These are phyloP conservation scores for Hafferia zeledoni DNA, from an alignment of 2,797 vertebrate species.

Conservation along the genomic window DNA sequence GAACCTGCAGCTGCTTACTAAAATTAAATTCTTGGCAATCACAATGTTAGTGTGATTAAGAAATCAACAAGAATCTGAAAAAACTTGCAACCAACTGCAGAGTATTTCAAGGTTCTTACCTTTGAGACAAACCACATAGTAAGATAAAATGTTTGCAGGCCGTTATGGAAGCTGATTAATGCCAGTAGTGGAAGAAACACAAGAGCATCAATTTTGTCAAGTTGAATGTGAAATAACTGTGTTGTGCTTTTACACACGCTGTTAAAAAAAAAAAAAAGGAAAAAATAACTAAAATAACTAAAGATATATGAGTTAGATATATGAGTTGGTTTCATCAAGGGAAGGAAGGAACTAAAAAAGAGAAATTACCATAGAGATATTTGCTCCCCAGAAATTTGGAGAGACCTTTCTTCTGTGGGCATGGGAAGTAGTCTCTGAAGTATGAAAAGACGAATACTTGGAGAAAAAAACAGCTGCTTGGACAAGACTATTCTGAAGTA, in stretches of 20 bases:
- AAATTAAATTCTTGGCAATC: background rate
- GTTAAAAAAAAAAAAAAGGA: background rate
- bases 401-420: background rate
- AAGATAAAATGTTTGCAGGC: background rate
- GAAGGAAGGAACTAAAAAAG: background rate
- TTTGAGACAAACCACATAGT: background rate
- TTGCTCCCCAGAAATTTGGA: background rate
- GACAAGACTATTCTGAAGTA: background rate
- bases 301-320: background rate
- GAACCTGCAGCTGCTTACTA: conserved; percentile 2
- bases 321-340: background rate
- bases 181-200: background rate
- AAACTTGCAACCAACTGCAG: background rate
- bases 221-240: background rate
- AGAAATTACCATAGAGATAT: background rate
- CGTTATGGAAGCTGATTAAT: background rate
- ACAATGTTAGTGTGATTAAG: background rate
- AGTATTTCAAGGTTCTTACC: background rate
- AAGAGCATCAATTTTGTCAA: background rate
- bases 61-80: background rate
- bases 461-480: background rate
- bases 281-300: background rate
- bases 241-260: background rate
- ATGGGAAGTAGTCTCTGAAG: background rate
- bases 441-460: background rate